These are phyloP conservation scores for Kryptopterus vitreolus DNA, from an alignment of 2,797 vertebrate genomes.

Conservation along the genomic window DNA sequence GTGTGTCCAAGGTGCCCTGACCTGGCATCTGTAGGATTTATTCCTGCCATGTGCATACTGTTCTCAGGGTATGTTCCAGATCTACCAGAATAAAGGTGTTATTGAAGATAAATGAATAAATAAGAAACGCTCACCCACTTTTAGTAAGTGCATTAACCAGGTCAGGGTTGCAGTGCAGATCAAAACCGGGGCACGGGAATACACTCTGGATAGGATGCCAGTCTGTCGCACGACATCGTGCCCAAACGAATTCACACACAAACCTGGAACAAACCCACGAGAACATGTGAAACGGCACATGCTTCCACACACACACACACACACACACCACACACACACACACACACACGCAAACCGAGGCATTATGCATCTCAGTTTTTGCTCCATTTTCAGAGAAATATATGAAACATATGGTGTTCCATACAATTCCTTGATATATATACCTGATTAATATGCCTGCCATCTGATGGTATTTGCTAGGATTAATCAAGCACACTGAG, in stretches of 20 bases:
- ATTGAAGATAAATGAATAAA: background rate
- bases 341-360: background rate
- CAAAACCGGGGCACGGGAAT: background rate
- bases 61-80: background rate
- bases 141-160: background rate
- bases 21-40: background rate
- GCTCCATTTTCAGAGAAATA: background rate
- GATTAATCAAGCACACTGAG: background rate
- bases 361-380: background rate
- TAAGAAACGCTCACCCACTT: background rate
- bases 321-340: background rate
- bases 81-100: background rate
- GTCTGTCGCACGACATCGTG: background rate
- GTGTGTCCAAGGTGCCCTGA: background rate
- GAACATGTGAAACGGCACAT: background rate
- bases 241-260: background rate
- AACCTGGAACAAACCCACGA: background rate
- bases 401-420: background rate
- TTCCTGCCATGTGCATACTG: background rate
- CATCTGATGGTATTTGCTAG: background rate
- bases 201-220: background rate
- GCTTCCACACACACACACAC: background rate
- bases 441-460: background rate
- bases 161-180: background rate
- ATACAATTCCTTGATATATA: background rate